A percentile compares a stretch with the other conserved stretches of the same genome.
phyloP scores from a whole-genome alignment of 2,113 vertebrate genomes.

The Catagonus wagneri region DNA sequence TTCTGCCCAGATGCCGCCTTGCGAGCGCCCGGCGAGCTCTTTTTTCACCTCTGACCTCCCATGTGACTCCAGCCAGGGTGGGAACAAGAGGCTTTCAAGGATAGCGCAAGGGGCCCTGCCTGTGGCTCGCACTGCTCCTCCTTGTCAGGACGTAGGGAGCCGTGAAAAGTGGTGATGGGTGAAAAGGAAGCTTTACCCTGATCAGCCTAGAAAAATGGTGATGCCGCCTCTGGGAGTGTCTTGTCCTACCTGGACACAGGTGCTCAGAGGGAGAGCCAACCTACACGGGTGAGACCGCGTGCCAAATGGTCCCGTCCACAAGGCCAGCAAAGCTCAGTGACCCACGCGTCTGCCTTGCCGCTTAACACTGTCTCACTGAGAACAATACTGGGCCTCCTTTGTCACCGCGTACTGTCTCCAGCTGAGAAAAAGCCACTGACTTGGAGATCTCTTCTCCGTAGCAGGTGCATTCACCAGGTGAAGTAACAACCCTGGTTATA shows the following conservation, averaged over 20 bases:
- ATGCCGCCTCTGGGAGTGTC: neutral
- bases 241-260: neutral
- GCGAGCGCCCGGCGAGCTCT: neutral
- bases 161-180: neutral
- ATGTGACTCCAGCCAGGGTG: neutral
- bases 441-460: neutral
- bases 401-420: neutral
- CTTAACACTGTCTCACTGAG: neutral
- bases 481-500: neutral
- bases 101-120: neutral
- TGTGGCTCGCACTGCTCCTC: neutral
- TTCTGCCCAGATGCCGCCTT: neutral
- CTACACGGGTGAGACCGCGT: neutral
- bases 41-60: neutral
- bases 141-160: neutral
- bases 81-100: neutral
- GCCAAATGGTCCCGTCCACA: rapidly evolving
- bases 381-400: rapidly evolving
- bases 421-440: neutral
- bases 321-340: neutral
- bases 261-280: neutral
- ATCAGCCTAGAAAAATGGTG: neutral
- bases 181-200: neutral
- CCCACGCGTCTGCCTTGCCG: rapidly evolving
- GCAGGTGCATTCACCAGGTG: neutral